phyloP scores from a whole-genome alignment of 1,140 invertebrate genomes.

The Microplitis demolitor region DNA sequence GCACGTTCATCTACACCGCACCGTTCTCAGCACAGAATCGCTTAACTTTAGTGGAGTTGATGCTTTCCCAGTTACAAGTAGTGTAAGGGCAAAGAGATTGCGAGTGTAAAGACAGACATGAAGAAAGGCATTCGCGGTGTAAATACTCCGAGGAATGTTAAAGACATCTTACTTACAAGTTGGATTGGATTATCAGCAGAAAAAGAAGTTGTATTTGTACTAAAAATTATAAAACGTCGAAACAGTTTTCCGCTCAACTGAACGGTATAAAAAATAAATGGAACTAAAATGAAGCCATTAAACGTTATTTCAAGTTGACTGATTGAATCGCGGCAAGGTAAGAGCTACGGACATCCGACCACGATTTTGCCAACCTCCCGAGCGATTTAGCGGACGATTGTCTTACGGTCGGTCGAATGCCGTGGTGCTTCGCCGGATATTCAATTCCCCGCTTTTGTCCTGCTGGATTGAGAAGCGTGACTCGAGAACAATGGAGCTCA shows the following conservation, averaged over 20 bases:
- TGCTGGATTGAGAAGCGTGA: constrained; percentile 24
- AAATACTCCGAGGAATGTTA: background rate
- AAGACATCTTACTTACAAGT: too few relatives aligned
- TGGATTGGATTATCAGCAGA: too few relatives aligned
- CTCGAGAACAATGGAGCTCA: constrained; percentile 1
- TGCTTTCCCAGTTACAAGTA: background rate
- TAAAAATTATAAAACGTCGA: too few relatives aligned
- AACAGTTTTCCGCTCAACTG: too few relatives aligned
- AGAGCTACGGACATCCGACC: constrained; percentile 15
- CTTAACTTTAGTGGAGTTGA: constrained; percentile 23
- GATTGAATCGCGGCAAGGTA: constrained; percentile 25
- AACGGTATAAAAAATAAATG: background rate
- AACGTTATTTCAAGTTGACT: constrained; percentile 26
- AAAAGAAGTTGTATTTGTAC: too few relatives aligned
- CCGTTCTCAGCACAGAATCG: constrained; percentile 15
- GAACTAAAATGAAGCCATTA: background rate
- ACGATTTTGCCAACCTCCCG: constrained; percentile 32
- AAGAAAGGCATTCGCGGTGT: background rate
- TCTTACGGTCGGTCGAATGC: constrained; percentile 36
- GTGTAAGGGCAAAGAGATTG: background rate
- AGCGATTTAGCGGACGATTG: constrained; percentile 38
- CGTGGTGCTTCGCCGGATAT: constrained; percentile 20
- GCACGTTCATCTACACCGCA: background rate
- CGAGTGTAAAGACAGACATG: background rate
- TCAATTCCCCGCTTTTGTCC: constrained; percentile 33